A percentile compares a stretch with the other conserved stretches of the same genome.
These are phyloP conservation scores for Tamandua tetradactyla DNA, from an alignment of 2,797 vertebrate species.

Conservation along the genomic window DNA sequence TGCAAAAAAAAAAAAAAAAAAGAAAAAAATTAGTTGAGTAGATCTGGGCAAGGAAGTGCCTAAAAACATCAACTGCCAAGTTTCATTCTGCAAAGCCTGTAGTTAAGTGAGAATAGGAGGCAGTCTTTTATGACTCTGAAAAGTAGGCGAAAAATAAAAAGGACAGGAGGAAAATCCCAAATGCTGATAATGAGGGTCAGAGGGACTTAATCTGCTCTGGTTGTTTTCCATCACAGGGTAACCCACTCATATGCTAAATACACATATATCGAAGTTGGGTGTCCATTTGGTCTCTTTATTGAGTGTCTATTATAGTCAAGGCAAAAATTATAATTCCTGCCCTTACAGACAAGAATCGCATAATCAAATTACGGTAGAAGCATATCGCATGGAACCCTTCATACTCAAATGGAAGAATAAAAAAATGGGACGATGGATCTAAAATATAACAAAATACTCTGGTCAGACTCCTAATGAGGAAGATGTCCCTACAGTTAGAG, in stretches of 20 bases:
- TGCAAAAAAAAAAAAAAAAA: too few species aligned
- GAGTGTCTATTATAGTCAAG: neutral
- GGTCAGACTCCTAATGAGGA: neutral
- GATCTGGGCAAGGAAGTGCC: neutral
- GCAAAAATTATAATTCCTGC: neutral
- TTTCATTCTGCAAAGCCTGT: neutral
- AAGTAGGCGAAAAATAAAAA: neutral
- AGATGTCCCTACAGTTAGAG: neutral
- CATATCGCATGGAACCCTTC: neutral
- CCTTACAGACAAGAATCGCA: too few species aligned
- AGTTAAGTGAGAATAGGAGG: neutral
- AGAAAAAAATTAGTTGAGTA: neutral
- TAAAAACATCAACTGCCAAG: neutral
- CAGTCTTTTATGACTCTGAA: neutral
- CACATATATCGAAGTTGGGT: too few species aligned
- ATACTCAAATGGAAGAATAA: neutral
- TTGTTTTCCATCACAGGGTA: neutral
- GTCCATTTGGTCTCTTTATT: neutral
- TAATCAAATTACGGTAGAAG: neutral
- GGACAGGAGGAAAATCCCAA: neutral
- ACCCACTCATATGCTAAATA: neutral
- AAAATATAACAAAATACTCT: neutral
- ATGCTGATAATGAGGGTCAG: fast-evolving
- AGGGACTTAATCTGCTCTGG: neutral
- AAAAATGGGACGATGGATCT: neutral